Percentiles rank a stretch among this genome's conserved stretches.
These are phyloP conservation scores for Geococcyx californianus DNA, from an alignment of 2,113 vertebrate genomes.

Conservation along the genomic window DNA sequence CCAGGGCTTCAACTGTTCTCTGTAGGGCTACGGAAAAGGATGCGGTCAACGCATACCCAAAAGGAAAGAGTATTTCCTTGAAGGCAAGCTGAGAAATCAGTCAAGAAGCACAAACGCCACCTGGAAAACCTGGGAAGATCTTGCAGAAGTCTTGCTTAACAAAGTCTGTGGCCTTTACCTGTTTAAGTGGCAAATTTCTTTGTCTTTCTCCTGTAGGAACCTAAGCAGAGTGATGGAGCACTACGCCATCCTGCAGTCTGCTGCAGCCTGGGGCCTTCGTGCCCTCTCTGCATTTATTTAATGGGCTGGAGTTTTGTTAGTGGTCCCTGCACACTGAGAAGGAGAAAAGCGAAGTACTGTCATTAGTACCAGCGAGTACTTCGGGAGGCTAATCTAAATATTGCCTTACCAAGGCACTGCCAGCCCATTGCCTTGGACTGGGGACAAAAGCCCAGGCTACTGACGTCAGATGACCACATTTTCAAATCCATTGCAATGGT, in stretches of 20 bases:
- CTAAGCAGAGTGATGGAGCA: background rate
- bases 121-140: background rate
- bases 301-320: background rate
- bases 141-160: background rate
- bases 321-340: background rate
- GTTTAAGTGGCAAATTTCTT: background rate
- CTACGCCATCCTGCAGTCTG: background rate
- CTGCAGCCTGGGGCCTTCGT: background rate
- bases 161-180: background rate
- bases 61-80: background rate
- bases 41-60: background rate
- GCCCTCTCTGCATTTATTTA: background rate
- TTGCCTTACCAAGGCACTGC: background rate
- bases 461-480: background rate
- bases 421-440: background rate
- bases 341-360: background rate
- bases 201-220: background rate
- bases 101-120: background rate
- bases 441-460: background rate
- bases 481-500: slow-evolving; percentile 21
- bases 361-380: background rate
- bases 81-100: background rate
- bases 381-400: background rate
- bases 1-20: background rate
- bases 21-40: background rate